Conservation (phyloP, 2,797 vertebrate species). For the Fistularia tabacaria region DNA sequence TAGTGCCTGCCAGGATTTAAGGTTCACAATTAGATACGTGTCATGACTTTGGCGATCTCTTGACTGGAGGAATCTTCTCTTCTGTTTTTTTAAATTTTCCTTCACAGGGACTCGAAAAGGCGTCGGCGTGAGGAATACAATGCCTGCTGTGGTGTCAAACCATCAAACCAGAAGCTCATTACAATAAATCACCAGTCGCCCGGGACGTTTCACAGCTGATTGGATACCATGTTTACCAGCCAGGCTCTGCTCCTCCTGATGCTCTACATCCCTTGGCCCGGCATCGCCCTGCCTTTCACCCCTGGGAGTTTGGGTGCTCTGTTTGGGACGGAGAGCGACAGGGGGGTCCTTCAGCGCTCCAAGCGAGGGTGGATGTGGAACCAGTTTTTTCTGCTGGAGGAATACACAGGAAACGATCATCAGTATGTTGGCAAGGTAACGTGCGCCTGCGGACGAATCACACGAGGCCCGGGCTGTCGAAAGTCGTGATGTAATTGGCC, state of each 20-base stretch:
- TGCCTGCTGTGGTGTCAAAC: conserved; percentile 66
- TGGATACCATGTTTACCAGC: conserved; percentile 78
- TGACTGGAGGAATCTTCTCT: too few species aligned
- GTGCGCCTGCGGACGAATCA: conserved; percentile 40
- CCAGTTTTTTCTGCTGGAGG: conserved; percentile 97
- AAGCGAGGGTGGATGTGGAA: conserved; percentile 99
- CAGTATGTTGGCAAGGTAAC: conserved; percentile 98
- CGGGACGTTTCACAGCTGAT: conserved; percentile 51
- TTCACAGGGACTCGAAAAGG: conserved; percentile 49
- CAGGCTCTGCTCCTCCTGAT: conserved; percentile 65
- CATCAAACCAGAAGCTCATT: conserved; percentile 51
- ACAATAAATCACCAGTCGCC: conserved; percentile 61
- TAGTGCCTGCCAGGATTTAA: too few species aligned
- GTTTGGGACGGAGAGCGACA: conserved; percentile 71
- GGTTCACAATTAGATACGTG: too few species aligned
- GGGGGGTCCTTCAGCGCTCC: conserved; percentile 82
- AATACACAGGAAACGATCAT: conserved; percentile 93
- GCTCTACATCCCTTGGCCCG: conserved; percentile 66
- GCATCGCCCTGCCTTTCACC: conserved; percentile 61
- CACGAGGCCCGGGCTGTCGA: conserved; percentile 41
- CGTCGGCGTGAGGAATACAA: conserved; percentile 67
- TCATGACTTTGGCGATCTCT: too few species aligned
- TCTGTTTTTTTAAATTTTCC: conserved; percentile 43
- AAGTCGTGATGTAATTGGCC: conserved; percentile 55
- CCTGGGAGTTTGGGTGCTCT: conserved; percentile 75